Evolutionary conservation across 2,113 vertebrate species (phyloP), one percentile per base, ranked within the genome.

Genomic region (Rafetus swinhoei): DNA sequence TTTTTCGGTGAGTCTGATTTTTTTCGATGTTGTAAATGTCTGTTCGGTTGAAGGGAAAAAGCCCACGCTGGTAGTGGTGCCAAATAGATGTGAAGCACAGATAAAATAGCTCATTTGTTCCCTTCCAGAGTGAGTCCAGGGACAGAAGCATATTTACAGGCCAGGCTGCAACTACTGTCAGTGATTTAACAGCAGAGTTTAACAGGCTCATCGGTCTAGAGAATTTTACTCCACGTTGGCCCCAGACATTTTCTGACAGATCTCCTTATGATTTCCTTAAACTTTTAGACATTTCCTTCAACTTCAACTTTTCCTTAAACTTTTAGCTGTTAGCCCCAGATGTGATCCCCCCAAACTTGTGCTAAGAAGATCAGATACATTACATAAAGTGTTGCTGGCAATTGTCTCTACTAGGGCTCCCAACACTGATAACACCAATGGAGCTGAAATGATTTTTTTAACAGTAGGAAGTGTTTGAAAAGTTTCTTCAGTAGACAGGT

Each of bases 51-150:
- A 85, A 86, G 91, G 45, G 56, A 25, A 93, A 90, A 65, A 3
- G 5, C 5, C 27, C 57, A 90, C 62, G 82, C 14, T 88, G 32
- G 25, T 93, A 88, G 86, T 93, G 81, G 54, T 91, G 56, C 81
- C 56, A 35, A 82, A 9, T 29, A 97, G 29, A 93, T 95, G 82
- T 50, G 79, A 94, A 88, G 85, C 94, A 74, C 25, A 84, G 32
- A 72, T 72, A 72, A 80, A 25, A 3, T 77, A 77, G 22, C 39
- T 77, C 21, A 50, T 77, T 39, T 77, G 39, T 45, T 85, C 88
- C 24, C 85, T 89, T 82, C 84, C 94, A 92, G 91, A 91, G 92
- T 93, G 86, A 95, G 39, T 6, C 22, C 45, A 77, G 21, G 35
- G 74, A 45, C 21, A 77, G 79, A 90, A 82, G n/a, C 82, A 50